Percentiles rank a stretch among this genome's conserved stretches.
Conservation (phyloP, 2,888 invertebrate genomes). For the Tribolium freemani region DNA sequence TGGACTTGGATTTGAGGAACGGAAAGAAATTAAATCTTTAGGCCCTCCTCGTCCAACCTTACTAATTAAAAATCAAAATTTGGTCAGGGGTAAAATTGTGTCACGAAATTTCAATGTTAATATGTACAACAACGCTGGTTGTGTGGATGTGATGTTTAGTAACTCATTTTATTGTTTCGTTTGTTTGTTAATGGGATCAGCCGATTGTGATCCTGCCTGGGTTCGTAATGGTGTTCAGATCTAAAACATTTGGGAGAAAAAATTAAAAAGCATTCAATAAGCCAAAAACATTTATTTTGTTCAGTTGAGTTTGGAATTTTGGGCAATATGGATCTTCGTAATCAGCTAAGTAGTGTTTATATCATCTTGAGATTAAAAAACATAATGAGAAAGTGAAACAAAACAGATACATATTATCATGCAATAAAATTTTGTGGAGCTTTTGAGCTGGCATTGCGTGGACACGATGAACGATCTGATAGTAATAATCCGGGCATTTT, state of each 20-base stretch:
- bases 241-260: conserved; percentile 30
- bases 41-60: no score
- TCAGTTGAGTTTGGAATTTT: no score
- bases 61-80: no score
- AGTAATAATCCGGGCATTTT: conserved; percentile 37
- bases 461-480: conserved; percentile 50
- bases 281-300: conserved; percentile 28
- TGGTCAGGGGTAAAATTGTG: no score
- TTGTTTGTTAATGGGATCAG: conserved; percentile 23
- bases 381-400: conserved; percentile 53
- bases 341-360: conserved; percentile 46
- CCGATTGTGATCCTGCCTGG: no score
- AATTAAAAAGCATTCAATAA: no score
- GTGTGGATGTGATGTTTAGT: not conserved
- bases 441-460: conserved; percentile 56
- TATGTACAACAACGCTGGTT: conserved; percentile 2
- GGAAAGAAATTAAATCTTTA: no score
- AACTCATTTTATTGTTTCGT: conserved; percentile 25
- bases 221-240: no score
- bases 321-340: conserved; percentile 46
- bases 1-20: no score
- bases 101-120: not conserved
- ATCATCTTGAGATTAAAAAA: conserved; percentile 40
- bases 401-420: no score
- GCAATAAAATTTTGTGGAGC: conserved; percentile 57